Percentiles rank a stretch among this genome's conserved stretches.
phyloP scores from a whole-genome alignment of 2,113 vertebrate species.

The Labrus mixtus region DNA sequence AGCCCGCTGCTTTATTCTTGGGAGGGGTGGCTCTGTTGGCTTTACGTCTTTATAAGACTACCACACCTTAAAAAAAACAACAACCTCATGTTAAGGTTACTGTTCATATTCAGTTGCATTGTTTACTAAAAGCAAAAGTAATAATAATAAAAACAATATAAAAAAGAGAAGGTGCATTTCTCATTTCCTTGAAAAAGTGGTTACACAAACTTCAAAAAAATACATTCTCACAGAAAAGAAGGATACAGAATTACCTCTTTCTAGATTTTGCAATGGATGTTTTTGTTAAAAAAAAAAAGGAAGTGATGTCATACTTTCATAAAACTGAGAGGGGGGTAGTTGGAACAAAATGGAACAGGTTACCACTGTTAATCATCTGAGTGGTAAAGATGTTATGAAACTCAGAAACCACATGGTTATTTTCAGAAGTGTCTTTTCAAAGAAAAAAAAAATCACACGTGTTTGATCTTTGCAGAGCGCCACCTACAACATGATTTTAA shows the following conservation, averaged over 20 bases:
- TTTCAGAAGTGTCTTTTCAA: not conserved
- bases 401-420: not conserved
- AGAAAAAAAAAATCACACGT: not conserved
- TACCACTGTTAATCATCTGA: not conserved
- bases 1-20: not conserved
- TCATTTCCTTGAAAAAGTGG: conserved; percentile 6
- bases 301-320: conserved; percentile 61
- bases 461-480: not conserved
- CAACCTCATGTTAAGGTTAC: not conserved
- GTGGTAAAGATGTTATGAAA: not conserved
- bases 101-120: not conserved
- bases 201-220: not conserved
- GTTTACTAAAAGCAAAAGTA: not conserved
- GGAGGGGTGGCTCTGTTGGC: conserved; percentile 4
- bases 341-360: not conserved
- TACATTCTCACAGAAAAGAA: not conserved
- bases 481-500: not conserved
- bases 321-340: not conserved
- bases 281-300: conserved; percentile 46
- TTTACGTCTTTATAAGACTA: conserved; percentile 10
- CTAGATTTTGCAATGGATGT: not conserved
- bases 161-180: conserved; percentile 21
- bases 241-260: not conserved
- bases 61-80: not conserved
- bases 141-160: not conserved